Evolutionary conservation across 2,888 invertebrate genomes (phyloP).

Genomic region (Macrophya alboannulata): DNA sequence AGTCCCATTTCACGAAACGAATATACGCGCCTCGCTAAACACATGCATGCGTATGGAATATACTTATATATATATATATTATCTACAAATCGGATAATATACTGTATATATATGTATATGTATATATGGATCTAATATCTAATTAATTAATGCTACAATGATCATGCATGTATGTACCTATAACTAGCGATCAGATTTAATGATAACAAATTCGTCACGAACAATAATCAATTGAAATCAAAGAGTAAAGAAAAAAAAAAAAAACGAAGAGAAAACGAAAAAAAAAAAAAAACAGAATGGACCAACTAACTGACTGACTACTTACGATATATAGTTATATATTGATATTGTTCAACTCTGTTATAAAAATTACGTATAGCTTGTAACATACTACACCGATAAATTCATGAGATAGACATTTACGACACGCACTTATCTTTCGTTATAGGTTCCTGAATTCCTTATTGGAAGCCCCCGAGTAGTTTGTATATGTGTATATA

Average conservation of each 20-base stretch:
- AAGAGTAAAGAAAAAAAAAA: not conserved
- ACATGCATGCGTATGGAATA: not conserved
- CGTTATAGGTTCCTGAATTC: not conserved
- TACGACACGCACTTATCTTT: not conserved
- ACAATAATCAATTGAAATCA: not conserved
- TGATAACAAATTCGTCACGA: not conserved
- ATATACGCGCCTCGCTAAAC: not conserved
- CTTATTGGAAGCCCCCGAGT: not conserved
- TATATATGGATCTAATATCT: not conserved
- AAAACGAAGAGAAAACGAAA: not conserved
- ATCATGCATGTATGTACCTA: not conserved
- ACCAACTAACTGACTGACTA: no score
- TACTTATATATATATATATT: not conserved
- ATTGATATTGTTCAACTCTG: not conserved
- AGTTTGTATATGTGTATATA: not conserved
- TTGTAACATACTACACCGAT: not conserved
- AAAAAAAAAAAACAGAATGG: not conserved
- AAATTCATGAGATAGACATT: not conserved
- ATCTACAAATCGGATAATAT: not conserved
- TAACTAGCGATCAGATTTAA: not conserved
- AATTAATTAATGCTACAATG: constrained; percentile 1
- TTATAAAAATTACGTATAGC: not conserved
- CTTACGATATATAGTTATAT: not conserved
- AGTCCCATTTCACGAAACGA: constrained; percentile 3
- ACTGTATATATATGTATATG: not conserved